A percentile compares a stretch with the other conserved stretches of the same genome.
Evolutionary conservation across 2,113 vertebrate species (phyloP).

Genomic region (Scomber colias): DNA sequence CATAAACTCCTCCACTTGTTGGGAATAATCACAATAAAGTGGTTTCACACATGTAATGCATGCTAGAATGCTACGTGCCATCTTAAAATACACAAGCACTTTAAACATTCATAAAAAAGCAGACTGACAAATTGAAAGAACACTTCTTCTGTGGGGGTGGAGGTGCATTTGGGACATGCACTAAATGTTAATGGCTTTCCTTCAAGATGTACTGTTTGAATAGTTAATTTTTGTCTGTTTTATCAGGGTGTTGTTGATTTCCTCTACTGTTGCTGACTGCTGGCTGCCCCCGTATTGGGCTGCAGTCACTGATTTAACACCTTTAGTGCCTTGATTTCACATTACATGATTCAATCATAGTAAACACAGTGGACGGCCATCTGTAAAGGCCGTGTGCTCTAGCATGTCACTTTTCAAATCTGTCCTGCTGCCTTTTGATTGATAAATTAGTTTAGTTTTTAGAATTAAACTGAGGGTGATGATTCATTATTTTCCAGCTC

Average conservation of each 20-base stretch:
- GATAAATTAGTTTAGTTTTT: background rate
- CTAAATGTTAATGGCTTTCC: constrained; percentile 23
- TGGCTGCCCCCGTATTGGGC: background rate
- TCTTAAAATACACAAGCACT: constrained; percentile 32
- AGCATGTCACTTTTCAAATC: background rate
- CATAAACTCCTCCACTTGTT: constrained; percentile 61
- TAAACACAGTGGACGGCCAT: background rate
- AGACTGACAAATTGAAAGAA: constrained; percentile 49
- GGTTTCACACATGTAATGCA: constrained; percentile 15
- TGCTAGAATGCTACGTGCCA: constrained; percentile 34
- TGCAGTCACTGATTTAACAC: background rate
- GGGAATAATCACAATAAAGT: constrained; percentile 48
- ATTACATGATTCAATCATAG: background rate
- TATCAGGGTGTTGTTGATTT: background rate
- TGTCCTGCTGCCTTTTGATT: background rate
- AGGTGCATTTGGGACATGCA: constrained; percentile 5
- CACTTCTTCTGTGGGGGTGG: constrained; percentile 4
- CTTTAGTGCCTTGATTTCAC: background rate
- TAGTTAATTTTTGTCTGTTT: background rate
- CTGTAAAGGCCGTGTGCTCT: background rate
- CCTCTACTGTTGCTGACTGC: constrained; percentile 11
- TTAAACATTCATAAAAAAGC: constrained; percentile 62
- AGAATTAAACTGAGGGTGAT: too few relatives aligned
- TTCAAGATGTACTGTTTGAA: constrained; percentile 8
- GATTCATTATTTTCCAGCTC: too few relatives aligned